Percentiles rank a stretch among this genome's conserved stretches.
phyloP scores from a whole-genome alignment of 2,888 invertebrate species.

The Pristionchus arcanus region DNA sequence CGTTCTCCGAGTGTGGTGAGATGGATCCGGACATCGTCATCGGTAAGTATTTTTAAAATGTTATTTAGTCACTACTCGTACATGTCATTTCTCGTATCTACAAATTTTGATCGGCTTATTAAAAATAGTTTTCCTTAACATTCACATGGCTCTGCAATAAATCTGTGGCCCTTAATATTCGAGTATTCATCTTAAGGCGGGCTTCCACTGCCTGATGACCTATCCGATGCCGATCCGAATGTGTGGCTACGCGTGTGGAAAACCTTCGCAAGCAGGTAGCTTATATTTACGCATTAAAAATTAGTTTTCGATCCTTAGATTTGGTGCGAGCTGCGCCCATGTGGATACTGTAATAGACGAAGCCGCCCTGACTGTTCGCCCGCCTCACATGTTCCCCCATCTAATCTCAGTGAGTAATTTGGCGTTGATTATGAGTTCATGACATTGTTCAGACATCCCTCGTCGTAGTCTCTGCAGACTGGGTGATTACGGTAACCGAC shows the following conservation, averaged over 20 bases:
- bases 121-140: no score
- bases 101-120: no score
- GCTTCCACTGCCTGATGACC: neutral
- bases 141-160: no score
- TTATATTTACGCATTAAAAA: neutral
- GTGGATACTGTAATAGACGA: constrained; percentile 47
- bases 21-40: constrained; percentile 45
- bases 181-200: neutral
- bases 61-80: no score
- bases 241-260: constrained; percentile 51
- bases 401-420: constrained; percentile 31
- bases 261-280: constrained; percentile 46
- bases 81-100: no score
- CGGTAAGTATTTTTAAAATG: constrained; percentile 4
- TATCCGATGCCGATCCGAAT: neutral
- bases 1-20: constrained; percentile 29
- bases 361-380: neutral
- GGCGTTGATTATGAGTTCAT: neutral
- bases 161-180: no score
- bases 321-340: constrained; percentile 33
- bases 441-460: constrained; percentile 28
- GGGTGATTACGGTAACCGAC: constrained; percentile 32
- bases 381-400: constrained; percentile 45
- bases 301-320: constrained; percentile 23
- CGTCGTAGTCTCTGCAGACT: constrained; percentile 31